These are phyloP conservation scores for Tridacna crocea DNA, from an alignment of 2,888 invertebrate species.

Conservation along the genomic window DNA sequence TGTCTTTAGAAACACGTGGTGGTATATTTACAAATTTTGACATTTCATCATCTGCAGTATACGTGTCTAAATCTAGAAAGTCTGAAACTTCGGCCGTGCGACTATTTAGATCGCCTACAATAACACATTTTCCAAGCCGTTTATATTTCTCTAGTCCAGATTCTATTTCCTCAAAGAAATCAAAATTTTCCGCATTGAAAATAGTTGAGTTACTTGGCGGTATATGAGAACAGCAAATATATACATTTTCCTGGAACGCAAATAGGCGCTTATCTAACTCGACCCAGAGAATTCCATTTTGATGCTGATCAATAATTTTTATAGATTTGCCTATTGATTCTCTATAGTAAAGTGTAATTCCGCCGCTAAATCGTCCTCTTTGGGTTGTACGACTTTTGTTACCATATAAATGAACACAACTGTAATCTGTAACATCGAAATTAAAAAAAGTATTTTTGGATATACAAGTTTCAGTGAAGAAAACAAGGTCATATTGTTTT, in stretches of 20 bases:
- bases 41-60: too few species aligned
- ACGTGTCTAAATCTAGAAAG: neutral
- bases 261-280: neutral
- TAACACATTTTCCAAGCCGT: neutral
- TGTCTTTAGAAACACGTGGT: too few species aligned
- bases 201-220: neutral
- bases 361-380: neutral
- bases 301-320: neutral
- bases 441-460: too few species aligned
- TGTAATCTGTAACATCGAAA: too few species aligned
- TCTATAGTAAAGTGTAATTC: neutral
- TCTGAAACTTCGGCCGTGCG: neutral
- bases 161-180: neutral
- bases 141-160: neutral
- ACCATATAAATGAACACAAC: too few species aligned
- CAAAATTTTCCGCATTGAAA: neutral
- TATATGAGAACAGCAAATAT: neutral
- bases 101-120: neutral
- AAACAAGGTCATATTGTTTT: too few species aligned
- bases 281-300: neutral
- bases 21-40: too few species aligned
- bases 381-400: too few species aligned
- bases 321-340: neutral
- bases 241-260: neutral
- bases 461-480: too few species aligned